These are phyloP conservation scores for Sardina pilchardus DNA, from an alignment of 2,113 vertebrate species.

Conservation along the genomic window DNA sequence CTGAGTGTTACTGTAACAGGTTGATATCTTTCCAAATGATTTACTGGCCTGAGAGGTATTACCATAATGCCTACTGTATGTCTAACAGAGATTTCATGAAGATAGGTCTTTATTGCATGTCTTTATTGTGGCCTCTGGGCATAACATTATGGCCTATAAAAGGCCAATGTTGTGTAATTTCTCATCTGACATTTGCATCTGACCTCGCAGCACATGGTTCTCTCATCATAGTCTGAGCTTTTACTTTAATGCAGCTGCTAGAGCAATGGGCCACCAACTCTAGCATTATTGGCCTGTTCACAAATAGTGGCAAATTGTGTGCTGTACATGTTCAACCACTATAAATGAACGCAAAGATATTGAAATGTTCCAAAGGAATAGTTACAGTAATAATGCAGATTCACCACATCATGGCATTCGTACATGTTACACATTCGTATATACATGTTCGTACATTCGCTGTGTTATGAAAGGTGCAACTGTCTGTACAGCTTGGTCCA, in stretches of 20 bases:
- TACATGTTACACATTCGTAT: too few relatives aligned
- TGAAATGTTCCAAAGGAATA: too few relatives aligned
- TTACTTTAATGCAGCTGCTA: background rate
- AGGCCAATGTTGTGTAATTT: background rate
- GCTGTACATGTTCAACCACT: background rate
- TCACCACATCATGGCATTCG: too few relatives aligned
- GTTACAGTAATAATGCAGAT: background rate
- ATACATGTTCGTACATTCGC: background rate
- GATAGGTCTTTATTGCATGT: background rate
- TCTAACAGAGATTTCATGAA: background rate
- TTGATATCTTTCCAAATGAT: too few relatives aligned
- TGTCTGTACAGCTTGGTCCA: background rate
- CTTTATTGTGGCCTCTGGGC: background rate
- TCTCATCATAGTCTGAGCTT: background rate
- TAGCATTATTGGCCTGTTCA: background rate
- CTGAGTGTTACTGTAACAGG: background rate
- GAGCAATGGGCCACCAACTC: background rate
- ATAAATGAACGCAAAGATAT: background rate
- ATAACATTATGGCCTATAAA: background rate
- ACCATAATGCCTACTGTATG: background rate
- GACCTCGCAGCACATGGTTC: background rate
- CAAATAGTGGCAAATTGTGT: background rate
- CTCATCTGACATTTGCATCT: constrained; percentile 8
- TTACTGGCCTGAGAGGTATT: background rate
- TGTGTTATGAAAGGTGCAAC: background rate